Percentiles rank a stretch among this genome's conserved stretches.
These are phyloP conservation scores for Conus ventricosus DNA, from an alignment of 1,140 invertebrate genomes.

Conservation along the genomic window DNA sequence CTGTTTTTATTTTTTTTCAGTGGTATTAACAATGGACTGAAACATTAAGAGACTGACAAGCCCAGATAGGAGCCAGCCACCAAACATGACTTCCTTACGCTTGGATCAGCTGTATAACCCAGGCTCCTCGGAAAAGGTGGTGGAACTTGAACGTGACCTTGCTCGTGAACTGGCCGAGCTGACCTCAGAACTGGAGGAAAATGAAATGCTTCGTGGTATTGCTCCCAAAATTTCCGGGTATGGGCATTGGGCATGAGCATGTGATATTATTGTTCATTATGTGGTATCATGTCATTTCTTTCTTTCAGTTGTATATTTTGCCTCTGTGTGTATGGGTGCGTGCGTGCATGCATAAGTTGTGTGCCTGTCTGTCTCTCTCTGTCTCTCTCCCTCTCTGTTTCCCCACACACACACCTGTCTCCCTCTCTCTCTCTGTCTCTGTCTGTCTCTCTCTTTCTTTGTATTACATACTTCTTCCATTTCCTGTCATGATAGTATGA, in stretches of 20 bases:
- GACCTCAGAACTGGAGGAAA: constrained; percentile 71
- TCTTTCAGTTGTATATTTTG: neutral
- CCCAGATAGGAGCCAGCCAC: neutral
- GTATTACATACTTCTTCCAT: too few relatives aligned
- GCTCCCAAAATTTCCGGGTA: constrained; percentile 66
- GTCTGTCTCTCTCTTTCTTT: too few relatives aligned
- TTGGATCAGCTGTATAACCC: constrained; percentile 63
- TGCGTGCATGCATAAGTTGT: neutral
- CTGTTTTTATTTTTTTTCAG: too few relatives aligned
- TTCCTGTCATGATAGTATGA: too few relatives aligned
- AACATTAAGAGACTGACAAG: too few relatives aligned
- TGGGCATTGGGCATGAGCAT: neutral
- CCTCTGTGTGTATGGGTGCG: neutral
- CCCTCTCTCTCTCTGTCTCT: too few relatives aligned
- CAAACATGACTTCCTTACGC: constrained; percentile 42
- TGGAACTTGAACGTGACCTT: constrained; percentile 67
- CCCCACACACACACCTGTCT: too few relatives aligned
- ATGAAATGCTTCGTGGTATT: constrained; percentile 68
- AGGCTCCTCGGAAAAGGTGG: constrained; percentile 65
- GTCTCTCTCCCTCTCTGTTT: too few relatives aligned
- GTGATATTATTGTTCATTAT: neutral
- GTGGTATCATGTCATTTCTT: too few relatives aligned
- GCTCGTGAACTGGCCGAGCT: constrained; percentile 71
- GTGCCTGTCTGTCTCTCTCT: neutral
- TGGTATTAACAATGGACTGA: too few relatives aligned